Evolutionary conservation across 2,888 invertebrate genomes (phyloP), one percentile per base, ranked within the genome.

Genomic region (Neuroscelio doddi): DNA sequence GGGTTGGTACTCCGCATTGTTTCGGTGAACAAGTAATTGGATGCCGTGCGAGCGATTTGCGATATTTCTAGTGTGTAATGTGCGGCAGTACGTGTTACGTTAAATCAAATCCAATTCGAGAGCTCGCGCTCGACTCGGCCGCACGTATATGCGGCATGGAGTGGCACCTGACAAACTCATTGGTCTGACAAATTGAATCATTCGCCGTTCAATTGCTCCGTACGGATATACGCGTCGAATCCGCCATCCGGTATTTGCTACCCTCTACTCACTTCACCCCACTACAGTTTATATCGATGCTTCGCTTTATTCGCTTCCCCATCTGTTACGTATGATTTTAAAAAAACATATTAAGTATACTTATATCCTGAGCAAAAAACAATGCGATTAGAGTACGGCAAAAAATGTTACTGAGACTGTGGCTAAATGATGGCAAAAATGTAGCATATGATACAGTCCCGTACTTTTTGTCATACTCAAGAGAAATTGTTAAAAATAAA

Each of bases 101-200:
- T 83, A 82, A 83, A 82, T 82, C 82, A 81, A 81, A 82, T 82
- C 72, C 81, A 80, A 81, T 83, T 81, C 78, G 76, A 77, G 77
- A 76, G 76, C 72, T 78, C 77, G 74, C 78, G 76, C 77, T 71
- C 64, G 68, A 70, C 50, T 71, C 69, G 69, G 73, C 73, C 70
- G 67, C 68, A 70, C 74, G 69, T 49, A 69, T 57, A 64, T 44
- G 73, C 75, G 77, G 78, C 80, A 76, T 78, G 73, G 78, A 83
- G 82, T 82, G 80, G 78, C 83, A 83, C 83, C 83, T 83, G 83
- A 82, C 83, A 82, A 83, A 83, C 81, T 81, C 83, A 82, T 83
- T 83, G 82, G 82, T 78, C 83, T 81, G 83, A 82, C 79, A 82
- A 83, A 83, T 83, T 83, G 80, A 83, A 83, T 83, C 82, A 83